Base-by-base conservation (phyloP, 2,797 vertebrate species). In the Rachycentron canadum region DNA sequence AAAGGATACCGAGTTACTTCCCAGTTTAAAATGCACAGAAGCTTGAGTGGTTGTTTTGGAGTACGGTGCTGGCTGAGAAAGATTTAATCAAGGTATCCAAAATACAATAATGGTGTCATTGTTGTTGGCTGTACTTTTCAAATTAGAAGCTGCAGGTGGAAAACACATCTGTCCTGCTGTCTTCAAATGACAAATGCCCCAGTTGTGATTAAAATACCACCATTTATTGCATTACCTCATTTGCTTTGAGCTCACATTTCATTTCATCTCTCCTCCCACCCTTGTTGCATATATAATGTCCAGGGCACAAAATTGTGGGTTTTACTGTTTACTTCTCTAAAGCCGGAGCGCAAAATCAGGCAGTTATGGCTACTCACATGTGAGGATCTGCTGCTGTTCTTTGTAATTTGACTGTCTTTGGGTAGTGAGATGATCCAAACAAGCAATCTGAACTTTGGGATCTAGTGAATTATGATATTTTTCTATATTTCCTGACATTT, bases 61-160 rank as follows among this genome's bases (percentile, higher is more conserved):
- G 38, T 50, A 30, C 64, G 38, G 43, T 41, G n/a, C 13, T 34
- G 38, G 21, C 36, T 66, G 14, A 55, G 30, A 57, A 34, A 70
- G 52, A 72, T 58, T 68, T 52, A 69, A 74, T 69, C 38, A 50
- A 40, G 25, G 26, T 28, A 47, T n/a, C 38, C 10, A 53, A 19
- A 56, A 68, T 47, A 40, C 38, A 52, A 12, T 63, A 38, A 66
- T 62, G 32, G 38, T 55, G 58, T 73, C 23, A 58, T 62, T 58
- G 58, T 52, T 47, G 52, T 79, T 58, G 57, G 66, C 61, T 34
- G 55, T 49, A 69, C 50, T 78, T 78, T 69, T 67, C 38, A 60
- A 65, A 69, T 73, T 55, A 50, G 5, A 61, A n/a, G 14, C 58
- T 68, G 62, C 34, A 69, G 40, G 45, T 69, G 28, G 55, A 56